Base-by-base conservation (phyloP, 2,888 invertebrate genomes). In the Dimorphilus gyrociliatus region DNA sequence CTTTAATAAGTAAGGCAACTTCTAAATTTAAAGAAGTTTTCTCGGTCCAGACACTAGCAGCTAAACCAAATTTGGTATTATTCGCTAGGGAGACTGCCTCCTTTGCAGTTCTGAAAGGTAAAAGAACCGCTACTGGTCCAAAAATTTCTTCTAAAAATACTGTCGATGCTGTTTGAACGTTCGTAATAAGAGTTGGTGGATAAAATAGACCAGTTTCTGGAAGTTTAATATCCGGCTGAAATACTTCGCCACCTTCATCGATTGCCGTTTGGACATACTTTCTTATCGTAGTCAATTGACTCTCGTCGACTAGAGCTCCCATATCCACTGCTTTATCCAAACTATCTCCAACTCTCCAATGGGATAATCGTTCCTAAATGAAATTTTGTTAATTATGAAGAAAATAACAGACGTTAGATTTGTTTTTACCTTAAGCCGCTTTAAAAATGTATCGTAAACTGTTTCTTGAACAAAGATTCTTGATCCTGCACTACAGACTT, bases 11-110 rank as follows among this genome's bases (percentile, higher is more conserved):
- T 25, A 59, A 47, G 2, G 66, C 62, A 5, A 71, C 64, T 53
- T 72, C 72, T 44, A 71, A 53, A 2, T 66, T 66, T 15, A 71
- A 46, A 19, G 67, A 60, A 23, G 66, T 47, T 44, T 67, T 69
- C 56, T 72, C 70, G 2, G 69, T 65, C 70, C 71, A 72, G 16
- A 72, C 59, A 35, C 70, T 69, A 3, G 65, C 65, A 8, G 60
- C 68, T 6, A 67, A 51, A 4, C 68, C 68, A 46, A 65, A 67
- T 23, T 60, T 56, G 10, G 60, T 57, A 48, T 69, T 70, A 51
- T 72, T 72, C 16, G 68, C 67, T 26, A 72, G 52, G 19, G 57
- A 48, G 2, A 70, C 55, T n/a, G 68, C 69, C 52, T 72, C 72
- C 41, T 68, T 68, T 3, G 67, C 63, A 16, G 68, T 69, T 32